These are phyloP conservation scores for Calonectris borealis DNA, from an alignment of 2,113 vertebrate genomes.

Conservation along the genomic window DNA sequence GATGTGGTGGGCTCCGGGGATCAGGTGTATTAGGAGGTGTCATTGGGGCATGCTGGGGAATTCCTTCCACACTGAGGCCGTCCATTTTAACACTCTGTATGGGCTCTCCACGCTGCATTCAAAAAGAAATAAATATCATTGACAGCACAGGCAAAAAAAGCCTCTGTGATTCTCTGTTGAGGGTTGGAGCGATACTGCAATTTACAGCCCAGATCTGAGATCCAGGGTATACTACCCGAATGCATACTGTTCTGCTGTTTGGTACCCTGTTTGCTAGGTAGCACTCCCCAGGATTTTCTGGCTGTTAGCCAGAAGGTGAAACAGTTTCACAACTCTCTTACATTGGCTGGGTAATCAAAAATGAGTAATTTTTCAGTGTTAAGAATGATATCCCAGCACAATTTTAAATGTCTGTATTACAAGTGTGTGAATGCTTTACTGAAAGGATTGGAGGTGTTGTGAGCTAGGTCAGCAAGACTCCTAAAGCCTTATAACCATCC, in stretches of 20 bases:
- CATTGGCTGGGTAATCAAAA: not conserved
- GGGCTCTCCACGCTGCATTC: constrained; percentile 65
- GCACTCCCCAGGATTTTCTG: not conserved
- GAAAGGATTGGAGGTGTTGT: not conserved
- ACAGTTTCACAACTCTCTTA: not conserved
- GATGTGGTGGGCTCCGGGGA: constrained; percentile 76
- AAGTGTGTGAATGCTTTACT: not conserved
- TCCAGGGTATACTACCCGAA: not conserved
- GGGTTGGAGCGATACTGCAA: not conserved
- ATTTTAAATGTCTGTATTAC: not conserved
- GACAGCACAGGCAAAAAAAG: not conserved
- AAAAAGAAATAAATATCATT: constrained; percentile 37
- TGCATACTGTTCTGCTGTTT: not conserved
- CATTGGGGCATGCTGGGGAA: constrained; percentile 70
- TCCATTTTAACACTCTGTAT: constrained; percentile 67
- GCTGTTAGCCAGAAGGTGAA: not conserved
- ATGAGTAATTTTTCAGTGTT: not conserved
- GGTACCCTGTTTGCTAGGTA: not conserved
- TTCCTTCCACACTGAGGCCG: constrained; percentile 45
- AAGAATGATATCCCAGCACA: not conserved
- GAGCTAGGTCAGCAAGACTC: not conserved
- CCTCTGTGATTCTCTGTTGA: not conserved
- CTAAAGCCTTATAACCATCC: not conserved
- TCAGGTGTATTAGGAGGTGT: constrained; percentile 79
- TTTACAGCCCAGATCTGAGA: not conserved